A percentile compares a stretch with the other conserved stretches of the same genome.
Conservation (phyloP, 2,113 vertebrate genomes). For the Turnix velox region DNA sequence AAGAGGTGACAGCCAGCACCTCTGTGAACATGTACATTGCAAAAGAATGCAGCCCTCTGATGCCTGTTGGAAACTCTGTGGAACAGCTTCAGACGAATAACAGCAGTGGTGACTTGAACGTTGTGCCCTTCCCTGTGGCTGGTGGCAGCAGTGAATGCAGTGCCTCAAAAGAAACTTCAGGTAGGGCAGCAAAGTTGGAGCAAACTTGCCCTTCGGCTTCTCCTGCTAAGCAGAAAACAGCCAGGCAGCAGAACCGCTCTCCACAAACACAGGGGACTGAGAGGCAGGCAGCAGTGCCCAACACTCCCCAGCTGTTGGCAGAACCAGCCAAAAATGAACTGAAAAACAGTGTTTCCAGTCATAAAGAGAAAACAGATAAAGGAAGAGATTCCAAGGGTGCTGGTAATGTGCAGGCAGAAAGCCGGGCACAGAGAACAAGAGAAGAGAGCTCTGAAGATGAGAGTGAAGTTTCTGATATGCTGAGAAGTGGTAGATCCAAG, state of each 20-base stretch:
- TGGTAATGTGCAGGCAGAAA: constrained; percentile 36
- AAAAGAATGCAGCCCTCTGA: constrained; percentile 43
- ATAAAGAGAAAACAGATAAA: constrained; percentile 69
- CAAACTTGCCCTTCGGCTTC: neutral
- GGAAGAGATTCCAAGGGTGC: constrained; percentile 32
- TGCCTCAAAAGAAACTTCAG: neutral
- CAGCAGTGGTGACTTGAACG: neutral
- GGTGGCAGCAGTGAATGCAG: neutral
- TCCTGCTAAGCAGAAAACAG: constrained; percentile 26
- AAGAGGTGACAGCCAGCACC: constrained; percentile 38
- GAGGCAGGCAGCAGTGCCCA: neutral
- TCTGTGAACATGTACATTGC: constrained; percentile 22
- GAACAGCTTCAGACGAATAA: constrained; percentile 51
- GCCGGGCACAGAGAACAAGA: constrained; percentile 58
- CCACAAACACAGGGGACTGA: neutral
- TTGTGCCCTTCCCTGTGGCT: neutral
- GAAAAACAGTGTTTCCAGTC: neutral
- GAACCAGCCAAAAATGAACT: constrained; percentile 41
- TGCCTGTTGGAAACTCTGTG: neutral
- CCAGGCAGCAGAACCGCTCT: neutral
- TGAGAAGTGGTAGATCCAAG: constrained; percentile 75
- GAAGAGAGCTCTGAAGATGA: constrained; percentile 81
- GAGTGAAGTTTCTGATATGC: constrained; percentile 71
- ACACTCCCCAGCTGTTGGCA: neutral
- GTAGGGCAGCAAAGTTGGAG: constrained; percentile 38